Evolutionary conservation across 1,140 invertebrate genomes (phyloP), one percentile per base, ranked within the genome.

Genomic region (Drosophila truncata): DNA sequence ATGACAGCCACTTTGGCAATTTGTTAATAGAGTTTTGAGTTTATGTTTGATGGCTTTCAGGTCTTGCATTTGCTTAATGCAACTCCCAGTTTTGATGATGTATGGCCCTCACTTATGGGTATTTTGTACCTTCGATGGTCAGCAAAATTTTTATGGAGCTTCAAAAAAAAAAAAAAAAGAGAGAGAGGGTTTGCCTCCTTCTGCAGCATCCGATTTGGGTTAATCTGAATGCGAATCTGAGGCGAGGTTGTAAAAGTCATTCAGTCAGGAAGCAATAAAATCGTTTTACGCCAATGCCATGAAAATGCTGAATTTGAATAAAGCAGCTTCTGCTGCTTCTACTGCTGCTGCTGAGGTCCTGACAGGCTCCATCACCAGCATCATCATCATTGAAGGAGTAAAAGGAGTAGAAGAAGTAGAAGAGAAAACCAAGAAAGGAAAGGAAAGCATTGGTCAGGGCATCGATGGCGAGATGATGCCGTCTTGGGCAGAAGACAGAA

Each of bases 251-350:
- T 88, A 88, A 88, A 88, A 88, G 80, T 84, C 85, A 88, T 88
- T 88, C 84, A 90, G 85, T 81, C 85, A 88, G 85, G 85, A 88
- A 88, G 85, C 85, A 88, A 88, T 88, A 88, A 88, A 88, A 90
- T 90, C 78, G 90, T 88, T 88, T 88, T 88, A 88, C 86, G 85
- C 78, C 85, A 88, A 75, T 90, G 85, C 85, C 78, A 88, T 85
- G 85, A 90, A 90, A 88, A 79, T 88, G 85, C 85, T 90, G 85
- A 90, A 88, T 88, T 88, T 88, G 85, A 88, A 88, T 88, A 88
- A 88, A 90, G 85, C 78, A 52, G 60, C 31, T 50, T 3, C 42
- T 23, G 57, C 64, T 65, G 13, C 55, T 23, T 13, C 11, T 33
- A 0, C 58, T 59, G 14, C 16, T 42, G 18, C n/a, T 60, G 25